Base-by-base conservation (phyloP, 2,888 invertebrate genomes). In the Trissolcus japonicus region DNA sequence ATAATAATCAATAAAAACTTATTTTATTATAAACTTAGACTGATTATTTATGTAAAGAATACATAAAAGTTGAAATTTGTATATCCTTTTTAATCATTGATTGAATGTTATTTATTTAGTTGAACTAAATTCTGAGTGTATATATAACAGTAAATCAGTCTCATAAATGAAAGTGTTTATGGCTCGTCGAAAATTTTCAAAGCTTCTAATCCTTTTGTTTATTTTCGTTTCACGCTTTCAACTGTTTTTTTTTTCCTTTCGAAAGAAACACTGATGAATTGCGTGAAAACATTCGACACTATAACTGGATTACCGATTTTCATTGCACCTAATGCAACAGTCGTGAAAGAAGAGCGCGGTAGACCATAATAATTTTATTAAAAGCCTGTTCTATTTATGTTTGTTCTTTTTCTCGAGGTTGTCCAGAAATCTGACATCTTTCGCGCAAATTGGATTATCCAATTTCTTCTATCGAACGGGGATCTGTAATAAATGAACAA, bases 321-420 rank as follows among this genome's bases (percentile, higher is more conserved):
- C 68, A 35, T 69, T 40, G 61, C 48, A 53, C 35, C 56, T 55
- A 50, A 19, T 17, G 35, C 46, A 56, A 56, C 46, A 61, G 57
- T 50, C 16, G 16, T n/a, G 14, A 46, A 56, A 62, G 40, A 74
- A 46, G 14, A 46, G 35, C 46, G n/a, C 57, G 61, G 48, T 21
- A 67, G 56, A 74, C 67, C 62, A 68, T 68, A 68, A 68, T 75
- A 68, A 75, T 75, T 75, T 75, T 66, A 75, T 75, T 75, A 75
- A 68, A 63, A 68, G 74, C 73, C 19, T 19, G 56, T 57, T 57
- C 53, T 67, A 74, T 74, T 74, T 67, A 57, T 46, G 51, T 53
- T 55, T 65, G 54, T 55, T 55, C 19, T 16, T 48, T 59, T 53
- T 29, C 48, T 51, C 59, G 41, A 9, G 17, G 50, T 53, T n/a